Evolutionary conservation across 1,140 invertebrate genomes (phyloP), one percentile per base, ranked within the genome.

Genomic region (Drosophila sulfurigaster): DNA sequence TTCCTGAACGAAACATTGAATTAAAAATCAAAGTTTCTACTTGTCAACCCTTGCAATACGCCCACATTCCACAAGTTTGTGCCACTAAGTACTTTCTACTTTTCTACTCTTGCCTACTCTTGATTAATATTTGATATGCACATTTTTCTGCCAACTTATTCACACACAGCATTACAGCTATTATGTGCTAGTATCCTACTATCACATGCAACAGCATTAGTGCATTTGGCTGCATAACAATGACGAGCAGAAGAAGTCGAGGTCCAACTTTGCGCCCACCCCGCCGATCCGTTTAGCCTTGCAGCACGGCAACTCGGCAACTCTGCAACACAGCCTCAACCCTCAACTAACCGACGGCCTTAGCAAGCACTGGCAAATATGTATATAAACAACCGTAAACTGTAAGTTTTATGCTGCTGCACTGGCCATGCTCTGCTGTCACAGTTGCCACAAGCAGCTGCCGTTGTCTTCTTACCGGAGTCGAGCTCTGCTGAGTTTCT

Each of bases 201-300:
- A 70, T 80, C 51, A 35, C 51, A 80, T 80, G 78, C 78, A 80
- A 78, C 65, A 69, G 75, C 75, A 78, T 78, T 80, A 78, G 65
- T 78, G 78, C 78, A 79, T 79, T 77, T 65, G 68, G 68, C 41
- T 67, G 78, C 74, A 73, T 73, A 73, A 79, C 78, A 80, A 78
- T 73, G 77, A 68, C 68, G 63, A 25, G 63, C 48, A 25, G 4
- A 13, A 41, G 35, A 62, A 56, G 35, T 45, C 58, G 16, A 59
- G 46, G 64, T 74, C 30, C 57, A 63, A 75, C 41, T 57, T 63
- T 45, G 28, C 38, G 8, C 8, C 20, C 13, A 13, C 46, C 15
- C 41, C 59, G 35, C 35, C 52, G 25, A 25, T 20, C 46, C 65
- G 54, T 25, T 67, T 58, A 67, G 46, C n/a, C 15, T 25, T 11